Evolutionary conservation across 2,797 vertebrate species (phyloP).

Genomic region (Geotrypetes seraphini): DNA sequence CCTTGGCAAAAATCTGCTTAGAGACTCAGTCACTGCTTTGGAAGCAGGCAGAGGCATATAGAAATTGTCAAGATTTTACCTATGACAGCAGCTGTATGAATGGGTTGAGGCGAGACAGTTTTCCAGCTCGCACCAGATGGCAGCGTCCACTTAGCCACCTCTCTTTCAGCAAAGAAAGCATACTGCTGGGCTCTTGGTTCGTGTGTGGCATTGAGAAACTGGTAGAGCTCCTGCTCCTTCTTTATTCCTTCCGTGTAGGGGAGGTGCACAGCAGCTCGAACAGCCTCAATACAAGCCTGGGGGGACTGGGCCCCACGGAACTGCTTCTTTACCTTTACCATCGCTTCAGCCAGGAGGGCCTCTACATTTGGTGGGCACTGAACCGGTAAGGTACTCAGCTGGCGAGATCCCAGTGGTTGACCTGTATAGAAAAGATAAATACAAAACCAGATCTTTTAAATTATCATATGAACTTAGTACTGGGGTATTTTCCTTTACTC

Average conservation of each 20-base stretch:
- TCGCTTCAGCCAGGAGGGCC: conserved; percentile 44
- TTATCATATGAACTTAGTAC: no score
- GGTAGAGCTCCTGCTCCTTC: conserved; percentile 63
- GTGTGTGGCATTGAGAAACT: conserved; percentile 53
- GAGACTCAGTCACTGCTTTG: no score
- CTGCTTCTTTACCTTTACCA: conserved; percentile 43
- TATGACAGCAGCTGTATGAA: conserved; percentile 71
- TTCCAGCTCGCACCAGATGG: conserved; percentile 68
- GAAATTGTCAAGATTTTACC: conserved; percentile 67
- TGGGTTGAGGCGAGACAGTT: conserved; percentile 43
- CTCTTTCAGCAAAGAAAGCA: conserved; percentile 75
- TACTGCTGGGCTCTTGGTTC: conserved; percentile 79
- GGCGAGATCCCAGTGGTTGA: conserved; percentile 45
- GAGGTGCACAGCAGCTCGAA: conserved; percentile 55
- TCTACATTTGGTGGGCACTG: conserved; percentile 46
- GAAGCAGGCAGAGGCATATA: no score
- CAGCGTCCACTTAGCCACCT: conserved; percentile 57
- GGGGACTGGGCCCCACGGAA: conserved; percentile 66
- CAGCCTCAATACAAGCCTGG: conserved; percentile 66
- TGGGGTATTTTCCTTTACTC: no score
- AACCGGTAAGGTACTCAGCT: conserved; percentile 49
- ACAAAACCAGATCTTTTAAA: not conserved
- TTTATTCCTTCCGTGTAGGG: conserved; percentile 61
- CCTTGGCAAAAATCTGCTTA: no score
- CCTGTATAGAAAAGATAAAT: conserved; percentile 39